Evolutionary conservation across 1,140 invertebrate genomes (phyloP).

Genomic region (Megalonaias nervosa): DNA sequence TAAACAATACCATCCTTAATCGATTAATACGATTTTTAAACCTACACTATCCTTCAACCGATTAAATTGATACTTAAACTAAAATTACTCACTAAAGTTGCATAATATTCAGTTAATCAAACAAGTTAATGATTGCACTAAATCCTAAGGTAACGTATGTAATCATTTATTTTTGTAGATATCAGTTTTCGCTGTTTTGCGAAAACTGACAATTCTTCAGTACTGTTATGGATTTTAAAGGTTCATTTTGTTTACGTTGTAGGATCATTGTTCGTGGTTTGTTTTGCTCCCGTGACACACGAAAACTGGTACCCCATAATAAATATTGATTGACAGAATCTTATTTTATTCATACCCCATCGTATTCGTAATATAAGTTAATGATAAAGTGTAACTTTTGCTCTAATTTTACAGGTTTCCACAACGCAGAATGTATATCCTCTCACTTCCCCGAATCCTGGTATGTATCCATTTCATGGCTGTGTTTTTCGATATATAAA

Average conservation of each 20-base stretch:
- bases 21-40: too few species aligned
- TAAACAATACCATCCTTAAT: too few species aligned
- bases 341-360: not conserved
- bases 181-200: too few species aligned
- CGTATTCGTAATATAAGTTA: not conserved
- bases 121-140: too few species aligned
- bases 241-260: not conserved
- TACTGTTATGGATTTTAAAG: not conserved
- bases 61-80: too few species aligned
- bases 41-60: too few species aligned
- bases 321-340: not conserved
- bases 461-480: constrained; percentile 45
- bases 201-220: not conserved
- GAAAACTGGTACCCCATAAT: not conserved
- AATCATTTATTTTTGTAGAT: too few species aligned
- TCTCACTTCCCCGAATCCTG: constrained; percentile 71
- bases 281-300: not conserved
- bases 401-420: constrained; percentile 63
- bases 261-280: not conserved
- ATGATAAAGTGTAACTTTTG: not conserved
- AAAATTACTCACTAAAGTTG: too few species aligned
- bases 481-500: too few species aligned
- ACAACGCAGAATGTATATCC: constrained; percentile 70
- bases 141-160: too few species aligned
- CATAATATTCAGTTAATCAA: too few species aligned